Conservation (phyloP, 2,888 invertebrate genomes). For the Pocota personata region DNA sequence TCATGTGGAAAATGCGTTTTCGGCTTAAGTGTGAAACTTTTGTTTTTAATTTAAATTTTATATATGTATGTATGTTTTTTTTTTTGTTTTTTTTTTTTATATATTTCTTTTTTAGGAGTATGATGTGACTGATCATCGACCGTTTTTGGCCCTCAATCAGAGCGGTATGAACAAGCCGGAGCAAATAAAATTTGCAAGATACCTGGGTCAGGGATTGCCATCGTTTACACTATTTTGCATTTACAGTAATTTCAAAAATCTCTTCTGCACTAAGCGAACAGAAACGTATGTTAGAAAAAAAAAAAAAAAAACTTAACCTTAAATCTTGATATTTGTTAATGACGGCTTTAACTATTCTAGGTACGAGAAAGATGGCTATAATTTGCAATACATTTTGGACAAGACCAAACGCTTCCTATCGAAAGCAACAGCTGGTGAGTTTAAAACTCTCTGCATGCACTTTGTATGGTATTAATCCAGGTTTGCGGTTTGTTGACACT, state of each 20-base stretch:
- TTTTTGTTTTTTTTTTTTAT: slow-evolving; percentile 11
- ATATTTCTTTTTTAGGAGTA: slow-evolving; percentile 78
- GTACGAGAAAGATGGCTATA: slow-evolving; percentile 82
- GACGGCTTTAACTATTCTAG: slow-evolving; percentile 74
- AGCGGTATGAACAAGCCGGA: slow-evolving; percentile 82
- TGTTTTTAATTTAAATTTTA: background rate
- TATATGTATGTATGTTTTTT: background rate
- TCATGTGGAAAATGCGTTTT: slow-evolving; percentile 64
- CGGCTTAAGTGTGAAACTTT: slow-evolving; percentile 14
- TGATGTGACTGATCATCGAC: slow-evolving; percentile 82
- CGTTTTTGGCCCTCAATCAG: slow-evolving; percentile 81
- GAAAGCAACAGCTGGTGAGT: slow-evolving; percentile 82
- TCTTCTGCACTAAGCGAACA: slow-evolving; percentile 83
- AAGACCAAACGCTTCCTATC: slow-evolving; percentile 82
- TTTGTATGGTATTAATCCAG: slow-evolving; percentile 22
- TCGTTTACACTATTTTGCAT: slow-evolving; percentile 83
- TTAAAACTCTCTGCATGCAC: slow-evolving; percentile 34
- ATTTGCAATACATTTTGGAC: slow-evolving; percentile 82
- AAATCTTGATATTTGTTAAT: background rate
- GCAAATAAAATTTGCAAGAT: slow-evolving; percentile 82
- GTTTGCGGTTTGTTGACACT: slow-evolving; percentile 30
- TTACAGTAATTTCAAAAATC: slow-evolving; percentile 83
- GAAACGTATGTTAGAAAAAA: slow-evolving; percentile 80
- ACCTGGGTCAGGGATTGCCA: slow-evolving; percentile 82
- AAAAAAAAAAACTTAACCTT: background rate